Base-by-base conservation (phyloP, 2,113 vertebrate species). In the Thamnophis sirtalis region DNA sequence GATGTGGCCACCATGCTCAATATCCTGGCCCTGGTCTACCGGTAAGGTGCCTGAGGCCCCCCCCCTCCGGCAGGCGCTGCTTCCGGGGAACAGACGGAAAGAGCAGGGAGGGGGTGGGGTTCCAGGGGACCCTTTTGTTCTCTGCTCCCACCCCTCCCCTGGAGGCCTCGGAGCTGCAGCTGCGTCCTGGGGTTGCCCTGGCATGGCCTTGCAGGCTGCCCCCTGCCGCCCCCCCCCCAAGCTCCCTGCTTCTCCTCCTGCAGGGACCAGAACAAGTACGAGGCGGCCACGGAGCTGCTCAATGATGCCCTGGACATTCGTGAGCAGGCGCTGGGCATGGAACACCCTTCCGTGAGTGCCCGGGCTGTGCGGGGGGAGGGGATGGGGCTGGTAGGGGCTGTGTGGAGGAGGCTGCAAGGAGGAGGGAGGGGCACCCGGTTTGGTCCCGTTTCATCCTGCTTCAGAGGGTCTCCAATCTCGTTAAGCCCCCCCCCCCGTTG, bases 241-340 rank as follows among this genome's bases (percentile, higher is more conserved):
- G 3, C 2, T 11, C 22, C 43, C 1, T 8, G 28, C 88, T 43
- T 19, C 5, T 21, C 33, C 0, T 19, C 21, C 87, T 1, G 1
- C 96, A 99, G 98, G 93, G 98, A 99, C 94, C 98, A 99, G 95
- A 99, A 98, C 95, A 99, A 98, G 95, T 99, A 99, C 95, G 98
- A 98, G 94, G 98, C 99, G 92, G 98, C 98, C 26, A 98, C 98
- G 0, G 98, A 97, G 92, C 97, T 99, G 10, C 96, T 99, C 91
- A 98, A 98, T 0, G 98, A 99, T 0, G 98, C 98, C 0, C 95
- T 99, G 92, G 97, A 97, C 4, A 99, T 99, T 94, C 97, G 98
- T 50, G 98, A 99, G 96, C 98, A 98, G 95, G 98, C 98, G 0
- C 96, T 99, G 8, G 98, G 98, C 7, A 87, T 96, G 0, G 98